Conservation (phyloP, 2,888 invertebrate genomes). For the Anorthoa munda region DNA sequence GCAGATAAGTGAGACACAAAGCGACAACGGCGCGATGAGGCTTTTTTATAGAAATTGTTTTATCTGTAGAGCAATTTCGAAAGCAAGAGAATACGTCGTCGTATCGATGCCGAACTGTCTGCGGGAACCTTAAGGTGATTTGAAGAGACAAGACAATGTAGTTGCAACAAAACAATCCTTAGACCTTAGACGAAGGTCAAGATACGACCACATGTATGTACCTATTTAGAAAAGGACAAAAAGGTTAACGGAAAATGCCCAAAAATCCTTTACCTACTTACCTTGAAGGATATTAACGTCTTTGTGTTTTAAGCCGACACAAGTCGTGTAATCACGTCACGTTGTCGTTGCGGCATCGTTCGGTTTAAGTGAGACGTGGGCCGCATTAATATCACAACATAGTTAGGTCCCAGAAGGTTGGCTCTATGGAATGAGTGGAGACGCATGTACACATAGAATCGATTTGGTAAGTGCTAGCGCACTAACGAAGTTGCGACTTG, state of each 20-base stretch:
- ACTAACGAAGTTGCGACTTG: not conserved
- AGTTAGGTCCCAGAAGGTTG: conserved; percentile 1
- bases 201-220: not conserved
- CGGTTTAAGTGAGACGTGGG: conserved; percentile 71
- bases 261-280: conserved; percentile 37
- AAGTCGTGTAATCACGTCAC: conserved; percentile 64
- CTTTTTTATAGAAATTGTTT: no score
- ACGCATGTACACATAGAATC: not conserved
- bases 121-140: no score
- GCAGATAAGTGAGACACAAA: not conserved
- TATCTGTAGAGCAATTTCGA: no score
- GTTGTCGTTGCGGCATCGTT: conserved; percentile 63
- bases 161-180: not conserved
- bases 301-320: conserved; percentile 58
- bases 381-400: conserved; percentile 67
- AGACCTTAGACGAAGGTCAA: not conserved
- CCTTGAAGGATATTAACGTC: conserved; percentile 47
- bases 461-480: not conserved
- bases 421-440: not conserved
- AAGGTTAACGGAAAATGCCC: conserved; percentile 5
- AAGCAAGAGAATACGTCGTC: no score
- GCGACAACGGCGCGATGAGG: not conserved
- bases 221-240: conserved; percentile 21
- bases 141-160: no score
- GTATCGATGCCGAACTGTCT: no score